These are phyloP conservation scores for Carassius carassius DNA, from an alignment of 2,113 vertebrate genomes.

Conservation along the genomic window DNA sequence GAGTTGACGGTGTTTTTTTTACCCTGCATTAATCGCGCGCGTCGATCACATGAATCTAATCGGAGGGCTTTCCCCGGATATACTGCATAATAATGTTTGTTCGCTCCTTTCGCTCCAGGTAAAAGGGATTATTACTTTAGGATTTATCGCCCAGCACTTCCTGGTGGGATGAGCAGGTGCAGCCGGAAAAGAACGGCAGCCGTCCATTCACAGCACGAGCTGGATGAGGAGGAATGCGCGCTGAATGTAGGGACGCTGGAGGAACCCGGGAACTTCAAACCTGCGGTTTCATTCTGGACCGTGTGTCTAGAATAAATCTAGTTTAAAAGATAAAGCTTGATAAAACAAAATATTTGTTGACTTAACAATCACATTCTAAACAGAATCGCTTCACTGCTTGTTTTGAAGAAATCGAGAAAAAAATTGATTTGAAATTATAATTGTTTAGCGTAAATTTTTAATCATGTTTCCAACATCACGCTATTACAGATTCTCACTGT, in stretches of 20 bases:
- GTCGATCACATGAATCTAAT: conserved; percentile 55
- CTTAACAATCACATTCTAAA: background rate
- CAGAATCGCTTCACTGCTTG: background rate
- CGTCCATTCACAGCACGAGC: conserved; percentile 75
- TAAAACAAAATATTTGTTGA: background rate
- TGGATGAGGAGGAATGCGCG: conserved; percentile 55
- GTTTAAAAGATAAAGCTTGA: background rate
- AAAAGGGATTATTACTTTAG: conserved; percentile 68
- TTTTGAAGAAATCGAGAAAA: background rate
- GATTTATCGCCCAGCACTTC: conserved; percentile 76
- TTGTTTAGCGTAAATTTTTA: background rate
- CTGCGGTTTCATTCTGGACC: no score
- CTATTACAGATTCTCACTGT: background rate
- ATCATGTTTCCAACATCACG: background rate
- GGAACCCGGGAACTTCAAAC: conserved; percentile 56
- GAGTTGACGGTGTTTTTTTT: conserved; percentile 58
- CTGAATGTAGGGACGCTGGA: conserved; percentile 54
- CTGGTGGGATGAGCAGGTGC: conserved; percentile 75
- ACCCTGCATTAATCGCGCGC: conserved; percentile 61
- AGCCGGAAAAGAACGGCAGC: conserved; percentile 65
- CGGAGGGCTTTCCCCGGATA: conserved; percentile 51
- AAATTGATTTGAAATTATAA: background rate
- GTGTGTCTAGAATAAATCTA: background rate
- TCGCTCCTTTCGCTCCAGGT: conserved; percentile 59
- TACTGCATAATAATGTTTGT: conserved; percentile 59